Percentiles rank a stretch among this genome's conserved stretches.
phyloP scores from a whole-genome alignment of 2,797 vertebrate species.

The Sebastes nivosus region DNA sequence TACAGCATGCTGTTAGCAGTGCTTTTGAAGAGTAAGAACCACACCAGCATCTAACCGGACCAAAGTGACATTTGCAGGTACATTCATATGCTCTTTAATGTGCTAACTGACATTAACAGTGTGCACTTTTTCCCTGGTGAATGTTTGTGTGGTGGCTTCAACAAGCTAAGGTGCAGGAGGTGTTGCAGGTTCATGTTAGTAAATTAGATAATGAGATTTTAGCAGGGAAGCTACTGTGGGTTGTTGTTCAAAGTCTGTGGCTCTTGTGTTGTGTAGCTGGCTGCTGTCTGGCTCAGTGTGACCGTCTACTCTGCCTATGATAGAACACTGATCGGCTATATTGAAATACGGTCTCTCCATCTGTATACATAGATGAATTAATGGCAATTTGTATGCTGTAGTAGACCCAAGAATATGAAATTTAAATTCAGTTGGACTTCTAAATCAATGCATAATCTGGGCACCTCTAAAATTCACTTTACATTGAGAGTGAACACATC shows the following conservation, averaged over 20 bases:
- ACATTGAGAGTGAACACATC: not conserved
- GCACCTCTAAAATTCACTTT: not conserved
- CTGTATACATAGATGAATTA: not conserved
- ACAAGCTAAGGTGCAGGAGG: not conserved
- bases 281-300: not conserved
- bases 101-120: not conserved
- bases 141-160: not conserved
- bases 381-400: not conserved
- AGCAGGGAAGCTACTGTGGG: not conserved
- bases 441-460: not conserved
- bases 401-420: not conserved
- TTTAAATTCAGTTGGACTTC: not conserved
- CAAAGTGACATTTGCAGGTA: not conserved
- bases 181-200: not conserved
- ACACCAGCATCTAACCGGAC: not conserved
- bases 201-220: not conserved
- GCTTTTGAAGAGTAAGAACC: not conserved
- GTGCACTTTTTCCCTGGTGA: not conserved
- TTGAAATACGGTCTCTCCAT: not conserved
- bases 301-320: not conserved
- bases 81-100: not conserved
- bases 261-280: not conserved
- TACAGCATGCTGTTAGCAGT: not conserved
- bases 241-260: not conserved
- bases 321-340: not conserved